These are phyloP conservation scores for Sinodicranocentrus sp. DNA, from an alignment of 2,888 invertebrate species.

Conservation along the genomic window DNA sequence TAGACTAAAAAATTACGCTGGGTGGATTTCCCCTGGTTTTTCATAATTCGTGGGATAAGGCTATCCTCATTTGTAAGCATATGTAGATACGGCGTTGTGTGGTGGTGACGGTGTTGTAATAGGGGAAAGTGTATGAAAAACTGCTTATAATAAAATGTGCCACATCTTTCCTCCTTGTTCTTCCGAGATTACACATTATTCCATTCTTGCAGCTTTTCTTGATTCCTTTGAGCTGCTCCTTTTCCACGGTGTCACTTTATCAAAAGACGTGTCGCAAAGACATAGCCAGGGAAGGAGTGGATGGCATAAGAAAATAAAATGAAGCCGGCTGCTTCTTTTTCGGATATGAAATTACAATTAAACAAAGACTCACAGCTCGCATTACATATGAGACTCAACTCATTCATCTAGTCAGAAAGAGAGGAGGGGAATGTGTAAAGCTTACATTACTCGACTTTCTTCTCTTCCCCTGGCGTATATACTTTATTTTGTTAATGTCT, in stretches of 20 bases:
- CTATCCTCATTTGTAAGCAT: too few species aligned
- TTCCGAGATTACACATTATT: constrained; percentile 15
- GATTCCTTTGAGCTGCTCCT: not conserved
- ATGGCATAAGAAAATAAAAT: constrained; percentile 4
- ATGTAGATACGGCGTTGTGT: too few species aligned
- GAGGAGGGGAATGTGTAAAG: not conserved
- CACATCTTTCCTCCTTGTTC: not conserved
- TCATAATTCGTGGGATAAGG: too few species aligned
- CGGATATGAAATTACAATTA: constrained; percentile 58
- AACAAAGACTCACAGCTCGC: constrained; percentile 36
- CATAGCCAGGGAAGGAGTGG: not conserved
- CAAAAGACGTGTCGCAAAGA: constrained; percentile 35
- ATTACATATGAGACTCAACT: not conserved
- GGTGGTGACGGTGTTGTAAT: too few species aligned
- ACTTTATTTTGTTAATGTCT: constrained; percentile 36
- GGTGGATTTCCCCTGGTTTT: too few species aligned
- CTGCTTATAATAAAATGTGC: too few species aligned
- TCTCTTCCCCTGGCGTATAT: not conserved
- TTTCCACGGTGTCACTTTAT: constrained; percentile 47
- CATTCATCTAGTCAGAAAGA: constrained; percentile 2
- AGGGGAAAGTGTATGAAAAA: too few species aligned
- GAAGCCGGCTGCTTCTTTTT: constrained; percentile 14
- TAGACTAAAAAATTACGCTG: too few species aligned
- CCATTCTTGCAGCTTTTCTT: not conserved
- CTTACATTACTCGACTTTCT: constrained; percentile 7